These are phyloP conservation scores for Lasioglossum calceatum DNA, from an alignment of 2,888 invertebrate genomes.

Conservation along the genomic window DNA sequence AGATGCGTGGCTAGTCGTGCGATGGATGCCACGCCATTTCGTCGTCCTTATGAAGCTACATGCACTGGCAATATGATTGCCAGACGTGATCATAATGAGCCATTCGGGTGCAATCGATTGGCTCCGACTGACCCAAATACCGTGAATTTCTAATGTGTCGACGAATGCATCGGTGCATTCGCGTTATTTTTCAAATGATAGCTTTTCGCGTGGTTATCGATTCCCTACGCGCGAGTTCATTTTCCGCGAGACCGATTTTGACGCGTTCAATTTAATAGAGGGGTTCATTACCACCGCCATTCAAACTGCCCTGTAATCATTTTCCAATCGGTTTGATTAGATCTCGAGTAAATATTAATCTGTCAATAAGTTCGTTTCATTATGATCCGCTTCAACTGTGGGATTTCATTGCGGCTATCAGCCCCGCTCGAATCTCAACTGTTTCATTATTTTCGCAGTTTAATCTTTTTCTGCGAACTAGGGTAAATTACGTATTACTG, in stretches of 20 bases:
- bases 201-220: neutral
- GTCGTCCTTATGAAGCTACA: conserved; percentile 29
- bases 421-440: neutral
- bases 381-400: neutral
- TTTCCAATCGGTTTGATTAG: neutral
- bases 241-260: neutral
- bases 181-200: conserved; percentile 13
- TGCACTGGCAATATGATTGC: conserved; percentile 43
- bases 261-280: conserved; percentile 1
- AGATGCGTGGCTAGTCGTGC: conserved; percentile 21
- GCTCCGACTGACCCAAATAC: conserved; percentile 60
- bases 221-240: neutral
- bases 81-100: conserved; percentile 57
- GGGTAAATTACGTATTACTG: too few species aligned
- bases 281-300: neutral
- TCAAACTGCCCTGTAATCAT: neutral
- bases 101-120: conserved; percentile 62
- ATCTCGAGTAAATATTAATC: neutral
- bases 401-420: neutral
- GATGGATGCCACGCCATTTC: conserved; percentile 23
- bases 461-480: too few species aligned
- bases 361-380: neutral
- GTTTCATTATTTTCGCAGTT: neutral
- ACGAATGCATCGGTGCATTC: conserved; percentile 13
- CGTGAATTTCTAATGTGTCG: conserved; percentile 42